These are phyloP conservation scores for Falco berigora DNA, from an alignment of 2,797 vertebrate species.

Conservation along the genomic window DNA sequence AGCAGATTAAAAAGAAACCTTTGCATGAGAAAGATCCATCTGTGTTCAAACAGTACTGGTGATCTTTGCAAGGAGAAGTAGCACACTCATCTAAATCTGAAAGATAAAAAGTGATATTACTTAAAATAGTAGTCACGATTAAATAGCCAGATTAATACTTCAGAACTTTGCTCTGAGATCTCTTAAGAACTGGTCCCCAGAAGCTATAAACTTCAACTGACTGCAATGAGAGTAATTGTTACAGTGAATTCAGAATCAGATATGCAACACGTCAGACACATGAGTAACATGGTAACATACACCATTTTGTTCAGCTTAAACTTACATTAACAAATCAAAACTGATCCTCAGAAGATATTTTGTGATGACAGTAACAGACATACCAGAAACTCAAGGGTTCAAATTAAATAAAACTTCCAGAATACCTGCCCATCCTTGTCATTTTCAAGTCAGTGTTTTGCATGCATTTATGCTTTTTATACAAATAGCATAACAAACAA, in stretches of 20 bases:
- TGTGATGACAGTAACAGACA: not conserved
- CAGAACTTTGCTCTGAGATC: not conserved
- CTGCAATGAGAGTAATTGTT: not conserved
- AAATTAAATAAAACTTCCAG: not conserved
- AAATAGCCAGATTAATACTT: not conserved
- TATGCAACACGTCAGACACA: not conserved
- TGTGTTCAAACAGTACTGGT: constrained; percentile 85
- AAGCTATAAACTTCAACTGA: not conserved
- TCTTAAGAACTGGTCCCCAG: not conserved
- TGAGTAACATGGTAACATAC: not conserved
- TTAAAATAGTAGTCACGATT: not conserved
- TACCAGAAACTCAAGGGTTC: not conserved
- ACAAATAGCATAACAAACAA: not conserved
- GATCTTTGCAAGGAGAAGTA: constrained; percentile 75
- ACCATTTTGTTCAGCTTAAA: not conserved
- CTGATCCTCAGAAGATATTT: not conserved
- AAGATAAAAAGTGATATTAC: constrained; percentile 18
- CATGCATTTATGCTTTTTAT: not conserved
- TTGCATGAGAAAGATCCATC: constrained; percentile 87
- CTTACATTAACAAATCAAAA: not conserved
- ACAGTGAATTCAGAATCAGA: not conserved
- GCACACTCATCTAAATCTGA: constrained; percentile 90
- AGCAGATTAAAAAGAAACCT: constrained; percentile 68
- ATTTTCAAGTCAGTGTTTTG: not conserved
- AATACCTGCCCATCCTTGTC: not conserved